phyloP scores from a whole-genome alignment of 2,888 invertebrate genomes.

The Trypoxylon attenuatum region DNA sequence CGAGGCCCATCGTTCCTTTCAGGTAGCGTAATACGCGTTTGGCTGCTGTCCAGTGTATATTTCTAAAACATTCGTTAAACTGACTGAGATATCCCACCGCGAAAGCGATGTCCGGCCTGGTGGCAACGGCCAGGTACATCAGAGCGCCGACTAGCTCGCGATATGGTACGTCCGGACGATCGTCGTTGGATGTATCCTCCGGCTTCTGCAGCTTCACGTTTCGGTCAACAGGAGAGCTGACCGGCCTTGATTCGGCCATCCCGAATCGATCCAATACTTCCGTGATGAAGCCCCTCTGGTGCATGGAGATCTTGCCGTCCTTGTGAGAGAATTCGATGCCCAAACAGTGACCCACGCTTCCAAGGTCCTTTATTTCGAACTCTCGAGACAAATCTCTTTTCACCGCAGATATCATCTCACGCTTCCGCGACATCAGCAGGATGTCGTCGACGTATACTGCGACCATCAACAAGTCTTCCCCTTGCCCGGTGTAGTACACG shows the following conservation, averaged over 20 bases:
- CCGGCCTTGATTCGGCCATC: neutral
- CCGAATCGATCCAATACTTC: neutral
- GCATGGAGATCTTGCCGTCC: neutral
- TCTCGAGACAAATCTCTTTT: neutral
- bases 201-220: neutral
- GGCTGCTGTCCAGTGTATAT: neutral
- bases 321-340: neutral
- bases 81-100: neutral
- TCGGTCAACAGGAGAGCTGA: neutral
- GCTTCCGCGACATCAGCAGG: neutral
- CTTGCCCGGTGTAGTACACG: neutral
- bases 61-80: neutral
- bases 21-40: neutral
- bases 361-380: neutral
- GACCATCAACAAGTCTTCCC: neutral
- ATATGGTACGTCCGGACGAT: neutral
- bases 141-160: conserved; percentile 1
- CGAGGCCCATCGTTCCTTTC: neutral
- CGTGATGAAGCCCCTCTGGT: neutral
- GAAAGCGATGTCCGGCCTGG: conserved; percentile 10
- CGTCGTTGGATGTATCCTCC: neutral
- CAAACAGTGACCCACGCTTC: neutral
- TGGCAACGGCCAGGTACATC: neutral
- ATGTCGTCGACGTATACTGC: neutral
- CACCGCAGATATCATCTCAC: neutral